phyloP scores from a whole-genome alignment of 2,113 vertebrate species.

The Heloderma charlesbogerti region DNA sequence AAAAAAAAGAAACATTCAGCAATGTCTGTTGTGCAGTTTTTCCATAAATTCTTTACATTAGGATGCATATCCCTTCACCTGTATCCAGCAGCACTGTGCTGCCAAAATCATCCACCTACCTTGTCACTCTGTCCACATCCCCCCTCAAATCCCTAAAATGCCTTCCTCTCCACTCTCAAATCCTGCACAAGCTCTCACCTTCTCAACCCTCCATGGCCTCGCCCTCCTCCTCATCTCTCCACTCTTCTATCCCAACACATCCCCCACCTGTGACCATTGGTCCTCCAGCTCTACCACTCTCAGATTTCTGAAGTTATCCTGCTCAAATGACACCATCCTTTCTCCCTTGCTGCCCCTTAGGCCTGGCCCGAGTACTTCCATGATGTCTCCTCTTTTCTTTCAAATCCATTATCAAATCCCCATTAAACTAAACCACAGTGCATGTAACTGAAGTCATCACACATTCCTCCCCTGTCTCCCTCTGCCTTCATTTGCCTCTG shows the following conservation, averaged over 20 bases:
- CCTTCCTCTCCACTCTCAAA: not conserved
- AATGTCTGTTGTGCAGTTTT: not conserved
- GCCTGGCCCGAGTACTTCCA: not conserved
- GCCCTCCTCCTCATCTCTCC: not conserved
- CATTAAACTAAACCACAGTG: not conserved
- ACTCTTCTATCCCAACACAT: no score
- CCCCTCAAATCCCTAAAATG: not conserved
- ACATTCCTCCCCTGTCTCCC: not conserved
- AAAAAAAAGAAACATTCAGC: slow-evolving; percentile 10
- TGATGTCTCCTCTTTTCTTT: not conserved
- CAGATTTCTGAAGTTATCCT: not conserved
- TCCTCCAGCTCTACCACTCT: not conserved
- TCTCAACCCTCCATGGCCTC: not conserved
- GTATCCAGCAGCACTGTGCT: not conserved
- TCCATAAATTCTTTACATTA: no score
- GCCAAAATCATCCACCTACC: not conserved
- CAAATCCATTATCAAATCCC: not conserved
- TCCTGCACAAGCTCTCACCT: not conserved
- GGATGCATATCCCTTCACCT: not conserved
- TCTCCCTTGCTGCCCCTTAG: not conserved
- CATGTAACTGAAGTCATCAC: not conserved
- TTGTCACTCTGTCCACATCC: not conserved
- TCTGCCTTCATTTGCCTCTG: not conserved
- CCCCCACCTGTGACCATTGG: no score
- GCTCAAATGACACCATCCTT: not conserved